phyloP scores from a whole-genome alignment of 2,797 vertebrate species.

The Psittacula derbiana region DNA sequence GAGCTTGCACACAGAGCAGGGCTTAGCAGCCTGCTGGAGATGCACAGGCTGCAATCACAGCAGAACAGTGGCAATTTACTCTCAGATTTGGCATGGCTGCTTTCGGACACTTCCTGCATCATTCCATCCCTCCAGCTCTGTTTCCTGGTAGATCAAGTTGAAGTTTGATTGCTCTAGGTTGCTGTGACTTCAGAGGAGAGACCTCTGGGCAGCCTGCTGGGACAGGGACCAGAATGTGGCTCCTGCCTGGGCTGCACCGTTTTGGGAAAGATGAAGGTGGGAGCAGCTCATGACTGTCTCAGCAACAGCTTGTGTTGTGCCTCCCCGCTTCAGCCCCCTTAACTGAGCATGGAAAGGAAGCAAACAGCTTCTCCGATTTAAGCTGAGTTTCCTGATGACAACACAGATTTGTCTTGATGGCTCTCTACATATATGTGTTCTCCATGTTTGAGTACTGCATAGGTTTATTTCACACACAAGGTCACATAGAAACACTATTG shows the following conservation, averaged over 20 bases:
- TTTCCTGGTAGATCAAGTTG: not conserved
- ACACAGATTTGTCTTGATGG: not conserved
- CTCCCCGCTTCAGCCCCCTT: rapidly evolving
- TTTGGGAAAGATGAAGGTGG: not conserved
- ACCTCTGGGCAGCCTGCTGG: not conserved
- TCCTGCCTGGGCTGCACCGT: not conserved
- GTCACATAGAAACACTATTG: not conserved
- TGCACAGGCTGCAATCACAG: not conserved
- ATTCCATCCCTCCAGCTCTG: not conserved
- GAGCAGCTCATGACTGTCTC: not conserved
- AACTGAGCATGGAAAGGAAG: not conserved
- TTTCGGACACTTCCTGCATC: not conserved
- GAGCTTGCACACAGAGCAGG: not conserved
- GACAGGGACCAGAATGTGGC: not conserved
- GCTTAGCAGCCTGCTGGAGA: not conserved
- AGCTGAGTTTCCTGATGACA: not conserved
- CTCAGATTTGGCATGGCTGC: not conserved
- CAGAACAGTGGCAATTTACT: not conserved
- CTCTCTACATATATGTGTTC: not conserved
- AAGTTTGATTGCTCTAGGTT: not conserved
- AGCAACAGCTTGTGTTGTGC: not conserved
- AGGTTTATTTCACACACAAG: not conserved
- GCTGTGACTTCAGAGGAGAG: not conserved
- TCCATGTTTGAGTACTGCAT: not conserved
- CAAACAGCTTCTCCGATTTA: not conserved